Percentiles rank a stretch among this genome's conserved stretches.
These are phyloP conservation scores for Xestia sexstrigata DNA, from an alignment of 2,888 invertebrate genomes.

Conservation along the genomic window DNA sequence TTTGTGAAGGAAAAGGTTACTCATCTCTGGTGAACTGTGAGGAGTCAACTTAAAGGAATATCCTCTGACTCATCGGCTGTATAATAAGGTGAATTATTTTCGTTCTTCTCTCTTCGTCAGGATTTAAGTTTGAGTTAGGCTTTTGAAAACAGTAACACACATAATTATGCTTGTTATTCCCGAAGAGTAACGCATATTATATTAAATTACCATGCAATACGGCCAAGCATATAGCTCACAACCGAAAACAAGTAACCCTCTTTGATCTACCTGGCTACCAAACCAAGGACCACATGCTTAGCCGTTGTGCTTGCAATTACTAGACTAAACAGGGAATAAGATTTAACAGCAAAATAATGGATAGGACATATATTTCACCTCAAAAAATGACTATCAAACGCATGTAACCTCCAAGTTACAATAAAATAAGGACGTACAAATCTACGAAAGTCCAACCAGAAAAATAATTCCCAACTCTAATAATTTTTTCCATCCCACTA, in stretches of 20 bases:
- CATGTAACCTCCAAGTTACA: too few species aligned
- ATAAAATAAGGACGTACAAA: not conserved
- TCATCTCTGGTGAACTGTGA: slow-evolving; percentile 7
- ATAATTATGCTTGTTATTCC: too few species aligned
- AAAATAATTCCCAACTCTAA: slow-evolving; percentile 5
- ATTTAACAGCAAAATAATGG: too few species aligned
- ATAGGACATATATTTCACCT: too few species aligned
- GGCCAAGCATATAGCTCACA: too few species aligned
- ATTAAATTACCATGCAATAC: not conserved
- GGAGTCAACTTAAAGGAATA: not conserved
- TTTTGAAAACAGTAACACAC: not conserved
- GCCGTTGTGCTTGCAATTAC: too few species aligned
- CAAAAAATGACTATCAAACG: too few species aligned
- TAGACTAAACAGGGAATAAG: too few species aligned
- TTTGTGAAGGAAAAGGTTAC: not conserved
- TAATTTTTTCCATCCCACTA: not conserved
- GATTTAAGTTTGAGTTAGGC: not conserved
- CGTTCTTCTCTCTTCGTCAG: not conserved
- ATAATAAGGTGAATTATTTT: not conserved
- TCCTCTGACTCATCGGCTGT: slow-evolving; percentile 12
- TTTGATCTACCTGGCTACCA: too few species aligned
- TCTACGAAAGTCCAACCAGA: not conserved
- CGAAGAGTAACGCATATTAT: too few species aligned
- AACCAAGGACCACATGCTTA: too few species aligned
- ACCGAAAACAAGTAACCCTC: too few species aligned